phyloP scores from a whole-genome alignment of 2,113 vertebrate genomes.

The Rutilus rutilus region DNA sequence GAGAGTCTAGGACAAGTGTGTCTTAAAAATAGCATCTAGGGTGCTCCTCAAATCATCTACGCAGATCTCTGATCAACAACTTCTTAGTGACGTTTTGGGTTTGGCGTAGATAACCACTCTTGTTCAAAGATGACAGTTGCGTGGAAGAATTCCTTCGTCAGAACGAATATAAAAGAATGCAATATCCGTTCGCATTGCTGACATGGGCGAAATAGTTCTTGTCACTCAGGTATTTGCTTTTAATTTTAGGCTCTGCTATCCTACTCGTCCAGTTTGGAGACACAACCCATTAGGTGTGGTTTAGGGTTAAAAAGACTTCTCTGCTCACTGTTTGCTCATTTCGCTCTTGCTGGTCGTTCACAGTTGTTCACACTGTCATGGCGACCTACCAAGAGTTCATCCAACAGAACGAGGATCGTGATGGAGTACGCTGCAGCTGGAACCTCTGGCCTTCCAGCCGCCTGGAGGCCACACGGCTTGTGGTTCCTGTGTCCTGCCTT shows the following conservation, averaged over 20 bases:
- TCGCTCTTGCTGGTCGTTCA: not conserved
- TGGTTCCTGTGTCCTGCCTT: constrained; percentile 93
- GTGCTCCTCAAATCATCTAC: not conserved
- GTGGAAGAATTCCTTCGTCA: not conserved
- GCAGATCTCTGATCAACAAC: not conserved
- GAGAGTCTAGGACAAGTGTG: not conserved
- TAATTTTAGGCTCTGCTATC: constrained; percentile 1
- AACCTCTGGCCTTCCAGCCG: constrained; percentile 97
- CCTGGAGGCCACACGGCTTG: constrained; percentile 92
- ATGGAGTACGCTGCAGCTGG: constrained; percentile 97
- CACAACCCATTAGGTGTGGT: constrained; percentile 26
- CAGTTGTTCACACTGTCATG: constrained; percentile 70
- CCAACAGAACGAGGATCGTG: constrained; percentile 95
- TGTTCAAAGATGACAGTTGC: not conserved
- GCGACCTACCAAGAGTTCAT: constrained; percentile 95
- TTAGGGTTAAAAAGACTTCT: constrained; percentile 10
- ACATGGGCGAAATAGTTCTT: not conserved
- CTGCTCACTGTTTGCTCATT: constrained; percentile 25
- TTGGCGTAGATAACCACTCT: not conserved
- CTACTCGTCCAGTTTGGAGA: constrained; percentile 22
- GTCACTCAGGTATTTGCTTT: constrained; percentile 1
- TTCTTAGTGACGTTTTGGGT: not conserved
- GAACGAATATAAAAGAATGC: not conserved
- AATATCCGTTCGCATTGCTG: not conserved
- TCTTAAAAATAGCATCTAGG: not conserved